These are phyloP conservation scores for Atta texana DNA, from an alignment of 1,140 invertebrate genomes.

Conservation along the genomic window DNA sequence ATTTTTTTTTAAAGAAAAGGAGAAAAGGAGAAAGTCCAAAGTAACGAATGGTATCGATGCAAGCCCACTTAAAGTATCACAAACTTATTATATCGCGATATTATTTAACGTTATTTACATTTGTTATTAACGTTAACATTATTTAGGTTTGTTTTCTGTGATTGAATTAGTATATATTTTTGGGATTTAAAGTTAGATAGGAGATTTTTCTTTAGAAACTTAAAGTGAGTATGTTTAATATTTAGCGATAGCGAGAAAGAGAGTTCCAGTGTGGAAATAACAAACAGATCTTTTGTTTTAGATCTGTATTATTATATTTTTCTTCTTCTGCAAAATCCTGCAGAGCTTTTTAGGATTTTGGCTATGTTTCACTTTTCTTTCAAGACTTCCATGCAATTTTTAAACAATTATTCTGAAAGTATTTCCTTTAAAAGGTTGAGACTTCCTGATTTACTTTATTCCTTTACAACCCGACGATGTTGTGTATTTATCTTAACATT, in stretches of 20 bases:
- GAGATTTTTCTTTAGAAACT: no score
- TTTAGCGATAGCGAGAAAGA: no score
- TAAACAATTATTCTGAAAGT: not conserved
- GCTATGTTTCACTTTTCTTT: not conserved
- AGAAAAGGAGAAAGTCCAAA: not conserved
- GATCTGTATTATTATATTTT: not conserved
- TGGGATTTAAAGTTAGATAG: no score
- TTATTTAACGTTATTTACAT: not conserved
- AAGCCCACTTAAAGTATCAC: not conserved
- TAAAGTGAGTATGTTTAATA: no score
- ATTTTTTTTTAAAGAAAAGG: not conserved
- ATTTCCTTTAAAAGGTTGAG: not conserved
- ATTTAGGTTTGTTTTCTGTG: not conserved
- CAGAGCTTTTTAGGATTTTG: not conserved
- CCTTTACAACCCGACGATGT: not conserved
- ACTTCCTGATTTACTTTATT: constrained; percentile 4
- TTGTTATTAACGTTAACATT: no score
- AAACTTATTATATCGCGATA: not conserved
- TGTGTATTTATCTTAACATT: constrained; percentile 36
- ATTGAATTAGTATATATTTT: no score
- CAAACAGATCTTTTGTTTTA: not conserved
- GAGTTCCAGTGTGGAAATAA: no score
- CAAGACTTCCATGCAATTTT: not conserved
- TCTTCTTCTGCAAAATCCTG: not conserved
- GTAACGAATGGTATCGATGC: not conserved